A percentile compares a stretch with the other conserved stretches of the same genome.
Conservation (phyloP, 2,797 vertebrate species). For the Melanotaenia trifasciata region DNA sequence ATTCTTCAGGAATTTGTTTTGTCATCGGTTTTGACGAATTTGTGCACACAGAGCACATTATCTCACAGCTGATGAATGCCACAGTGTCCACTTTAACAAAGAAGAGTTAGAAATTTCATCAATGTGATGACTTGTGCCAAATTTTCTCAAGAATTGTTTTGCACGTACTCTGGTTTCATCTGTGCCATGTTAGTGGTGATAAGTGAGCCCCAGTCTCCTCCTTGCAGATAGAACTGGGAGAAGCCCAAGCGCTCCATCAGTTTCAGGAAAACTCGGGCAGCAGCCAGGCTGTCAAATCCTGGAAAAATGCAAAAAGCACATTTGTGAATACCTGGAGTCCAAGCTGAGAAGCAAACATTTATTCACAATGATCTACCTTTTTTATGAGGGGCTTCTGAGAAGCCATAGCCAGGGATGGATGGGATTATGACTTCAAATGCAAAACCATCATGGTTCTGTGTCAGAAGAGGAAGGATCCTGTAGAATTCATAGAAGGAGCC, state of each 20-base stretch:
- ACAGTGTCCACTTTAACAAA: slow-evolving; percentile 40
- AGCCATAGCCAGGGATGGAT: slow-evolving; percentile 92
- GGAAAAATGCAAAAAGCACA: background rate
- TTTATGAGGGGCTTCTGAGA: slow-evolving; percentile 88
- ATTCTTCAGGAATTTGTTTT: slow-evolving; percentile 30
- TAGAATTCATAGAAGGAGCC: slow-evolving; percentile 94
- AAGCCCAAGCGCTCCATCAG: slow-evolving; percentile 91
- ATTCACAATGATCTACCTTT: slow-evolving; percentile 76
- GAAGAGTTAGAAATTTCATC: slow-evolving; percentile 22
- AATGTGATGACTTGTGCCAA: slow-evolving; percentile 7
- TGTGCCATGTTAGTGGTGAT: slow-evolving; percentile 89
- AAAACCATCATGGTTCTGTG: slow-evolving; percentile 66
- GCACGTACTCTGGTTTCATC: slow-evolving; percentile 90
- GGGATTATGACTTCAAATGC: slow-evolving; percentile 91
- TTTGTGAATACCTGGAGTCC: slow-evolving; percentile 4
- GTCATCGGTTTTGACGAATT: slow-evolving; percentile 22
- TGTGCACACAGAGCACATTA: slow-evolving; percentile 28
- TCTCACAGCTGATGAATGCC: slow-evolving; percentile 32
- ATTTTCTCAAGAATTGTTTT: slow-evolving; percentile 21
- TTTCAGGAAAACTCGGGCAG: slow-evolving; percentile 88
- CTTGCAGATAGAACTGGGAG: slow-evolving; percentile 88
- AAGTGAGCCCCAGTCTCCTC: slow-evolving; percentile 89
- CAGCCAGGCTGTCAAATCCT: slow-evolving; percentile 85
- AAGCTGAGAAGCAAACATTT: background rate
- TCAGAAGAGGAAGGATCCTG: slow-evolving; percentile 89